Evolutionary conservation across 2,797 vertebrate species (phyloP), one percentile per base, ranked within the genome.

Genomic region (Fringilla coelebs): DNA sequence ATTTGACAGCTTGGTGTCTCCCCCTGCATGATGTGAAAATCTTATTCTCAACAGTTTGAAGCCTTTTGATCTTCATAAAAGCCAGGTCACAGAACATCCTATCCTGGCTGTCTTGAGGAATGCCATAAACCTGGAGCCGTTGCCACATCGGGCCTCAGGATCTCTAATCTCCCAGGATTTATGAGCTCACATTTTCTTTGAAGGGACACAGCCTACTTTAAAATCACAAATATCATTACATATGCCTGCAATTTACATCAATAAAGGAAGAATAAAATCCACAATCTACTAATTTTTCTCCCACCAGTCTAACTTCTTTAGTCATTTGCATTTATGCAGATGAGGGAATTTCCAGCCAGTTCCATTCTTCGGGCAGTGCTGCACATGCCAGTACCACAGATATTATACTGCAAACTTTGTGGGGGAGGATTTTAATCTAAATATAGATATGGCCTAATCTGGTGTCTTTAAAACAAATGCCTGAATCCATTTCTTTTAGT

Each of bases 21-120:
- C 38, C 62, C 54, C 60, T 88, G 96, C 95, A 97, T 75, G 97
- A 94, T 85, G 95, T 94, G 95, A 96, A 96, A 91, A 72, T 57
- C 71, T 95, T 96, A 93, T 97, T 93, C 87, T 86, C 80, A 93
- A 87, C 34, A 88, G 79, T 76, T 89, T 90, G 32, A 48, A 89
- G 66, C 65, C 58, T 95, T 96, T 96, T 95, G 90, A 94, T 95
- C 94, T 95, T 86, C 71, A 72, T 32, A 94, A 94, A 95, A 94
- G 54, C 32, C 72, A 55, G 73, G 85, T 57, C 85, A 89, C 45
- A 83, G 80, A 94, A 80, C 67, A 76, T 79, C 65, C 94, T 32
- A 41, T 21, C 38, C 80, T n/a, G 28, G 52, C 38, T 49, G 62
- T 67, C 90, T 92, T 77, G 73, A 96, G 82, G 84, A 95, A 92